Evolutionary conservation across 2,888 invertebrate genomes (phyloP).

Genomic region (Tinea pellionella): DNA sequence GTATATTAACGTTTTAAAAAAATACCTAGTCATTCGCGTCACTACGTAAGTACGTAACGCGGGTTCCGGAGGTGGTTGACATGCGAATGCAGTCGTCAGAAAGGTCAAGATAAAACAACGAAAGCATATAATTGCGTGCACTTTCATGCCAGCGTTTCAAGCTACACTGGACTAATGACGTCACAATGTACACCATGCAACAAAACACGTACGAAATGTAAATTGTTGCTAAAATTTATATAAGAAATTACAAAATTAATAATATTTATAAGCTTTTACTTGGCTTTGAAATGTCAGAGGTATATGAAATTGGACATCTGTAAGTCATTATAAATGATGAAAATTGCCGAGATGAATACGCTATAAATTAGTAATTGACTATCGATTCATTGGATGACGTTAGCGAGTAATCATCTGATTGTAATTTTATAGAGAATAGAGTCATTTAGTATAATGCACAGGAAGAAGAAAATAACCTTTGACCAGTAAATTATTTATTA

Average conservation of each 20-base stretch:
- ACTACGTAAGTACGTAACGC: constrained; percentile 25
- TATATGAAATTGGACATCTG: constrained; percentile 3
- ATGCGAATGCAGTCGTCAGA: constrained; percentile 28
- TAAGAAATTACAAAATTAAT: constrained; percentile 18
- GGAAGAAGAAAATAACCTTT: background rate
- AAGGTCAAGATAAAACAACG: constrained; percentile 41
- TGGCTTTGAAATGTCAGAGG: constrained; percentile 1
- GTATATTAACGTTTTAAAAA: background rate
- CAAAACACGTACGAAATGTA: constrained; percentile 23
- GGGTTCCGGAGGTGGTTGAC: constrained; percentile 35
- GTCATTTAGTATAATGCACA: background rate
- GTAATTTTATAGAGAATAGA: constrained; percentile 5
- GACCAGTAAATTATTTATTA: background rate
- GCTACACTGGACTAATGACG: constrained; percentile 24
- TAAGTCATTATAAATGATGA: constrained; percentile 2
- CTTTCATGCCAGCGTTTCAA: constrained; percentile 22
- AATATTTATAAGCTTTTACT: background rate
- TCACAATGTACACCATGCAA: constrained; percentile 29
- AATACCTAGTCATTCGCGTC: constrained; percentile 1
- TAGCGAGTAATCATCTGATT: constrained; percentile 2
- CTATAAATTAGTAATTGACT: constrained; percentile 10
- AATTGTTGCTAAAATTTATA: constrained; percentile 26
- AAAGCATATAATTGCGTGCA: constrained; percentile 31
- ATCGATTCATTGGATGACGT: constrained; percentile 7
- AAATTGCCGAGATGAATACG: constrained; percentile 8